Base-by-base conservation (phyloP, 2,113 vertebrate genomes). In the Vulpes lagopus region DNA sequence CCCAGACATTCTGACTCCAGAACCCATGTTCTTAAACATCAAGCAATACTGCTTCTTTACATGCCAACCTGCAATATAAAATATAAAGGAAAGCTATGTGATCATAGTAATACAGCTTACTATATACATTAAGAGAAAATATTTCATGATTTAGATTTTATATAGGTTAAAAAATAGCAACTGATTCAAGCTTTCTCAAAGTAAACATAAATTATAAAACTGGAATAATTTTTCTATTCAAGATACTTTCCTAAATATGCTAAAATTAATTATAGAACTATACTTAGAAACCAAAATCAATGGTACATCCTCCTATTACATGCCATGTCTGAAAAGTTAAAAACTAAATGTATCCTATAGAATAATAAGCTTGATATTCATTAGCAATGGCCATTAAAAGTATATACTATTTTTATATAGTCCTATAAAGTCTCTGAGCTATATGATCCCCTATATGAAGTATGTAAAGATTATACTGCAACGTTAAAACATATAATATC, bases 401-500 rank as follows among this genome's bases (percentile, higher is more conserved):
- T 82, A 89, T 3, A 96, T 27, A 51, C 23, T 8, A 43, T 51
- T 43, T 76, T 25, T 76, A 76, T 16, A 49, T 30, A 76, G 74
- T 76, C 25, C 25, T 76, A 16, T 89, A 69, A 87, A 59, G 17
- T 67, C 30, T 22, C 78, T 71, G 93, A 97, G 74, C 22, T 78
- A 22, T 11, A 23, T 8, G 81, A 81, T 64, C 81, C 51, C 69
- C 79, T 96, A 60, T 51, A 82, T 94, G 88, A 84, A 90, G 91
- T 96, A 90, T 93, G 89, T 97, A 82, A 98, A 96, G 62, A 85
- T 93, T 95, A 93, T 59, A 89, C 69, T 93, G 35, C 94, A 81
- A 80, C 97, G 49, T 73, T n/a, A 95, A 92, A 57, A 49, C 30
- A 49, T 17, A 81, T 81, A 98, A 89, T 90, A 91, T n/a, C 55